These are phyloP conservation scores for Scolopax rusticola DNA, from an alignment of 2,797 vertebrate genomes.

Conservation along the genomic window DNA sequence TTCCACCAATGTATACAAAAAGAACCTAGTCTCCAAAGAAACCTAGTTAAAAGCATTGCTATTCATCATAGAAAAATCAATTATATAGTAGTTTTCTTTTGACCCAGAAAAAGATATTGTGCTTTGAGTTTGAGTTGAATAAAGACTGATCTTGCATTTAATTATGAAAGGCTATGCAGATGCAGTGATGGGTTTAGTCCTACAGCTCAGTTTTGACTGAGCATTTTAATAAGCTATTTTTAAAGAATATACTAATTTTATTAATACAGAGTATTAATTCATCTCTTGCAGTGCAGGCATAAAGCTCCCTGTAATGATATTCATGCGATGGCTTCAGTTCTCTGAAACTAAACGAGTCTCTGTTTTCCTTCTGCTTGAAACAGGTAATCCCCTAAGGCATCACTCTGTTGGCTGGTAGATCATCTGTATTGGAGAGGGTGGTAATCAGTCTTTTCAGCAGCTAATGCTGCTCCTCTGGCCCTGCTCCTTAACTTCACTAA, in stretches of 20 bases:
- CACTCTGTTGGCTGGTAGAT: background rate
- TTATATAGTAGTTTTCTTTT: background rate
- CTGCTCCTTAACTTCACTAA: background rate
- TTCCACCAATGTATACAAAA: background rate
- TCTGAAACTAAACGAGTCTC: background rate
- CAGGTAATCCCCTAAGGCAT: background rate
- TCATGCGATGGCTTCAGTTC: background rate
- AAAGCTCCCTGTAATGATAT: background rate
- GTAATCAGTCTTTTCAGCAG: background rate
- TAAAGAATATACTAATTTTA: background rate
- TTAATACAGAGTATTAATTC: background rate
- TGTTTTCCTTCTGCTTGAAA: background rate
- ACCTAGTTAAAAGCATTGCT: background rate
- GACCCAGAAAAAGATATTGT: background rate
- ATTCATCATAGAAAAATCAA: background rate
- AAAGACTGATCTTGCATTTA: background rate
- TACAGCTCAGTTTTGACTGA: background rate
- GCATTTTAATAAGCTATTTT: background rate
- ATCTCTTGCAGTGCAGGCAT: background rate
- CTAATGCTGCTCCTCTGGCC: background rate
- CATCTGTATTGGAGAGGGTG: background rate
- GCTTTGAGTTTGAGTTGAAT: background rate
- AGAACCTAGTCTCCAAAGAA: background rate
- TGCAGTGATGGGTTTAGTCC: background rate
- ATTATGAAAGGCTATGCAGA: background rate